Evolutionary conservation across 2,888 invertebrate species (phyloP), one percentile per base, ranked within the genome.

Genomic region (Leptarthrus brevirostris): DNA sequence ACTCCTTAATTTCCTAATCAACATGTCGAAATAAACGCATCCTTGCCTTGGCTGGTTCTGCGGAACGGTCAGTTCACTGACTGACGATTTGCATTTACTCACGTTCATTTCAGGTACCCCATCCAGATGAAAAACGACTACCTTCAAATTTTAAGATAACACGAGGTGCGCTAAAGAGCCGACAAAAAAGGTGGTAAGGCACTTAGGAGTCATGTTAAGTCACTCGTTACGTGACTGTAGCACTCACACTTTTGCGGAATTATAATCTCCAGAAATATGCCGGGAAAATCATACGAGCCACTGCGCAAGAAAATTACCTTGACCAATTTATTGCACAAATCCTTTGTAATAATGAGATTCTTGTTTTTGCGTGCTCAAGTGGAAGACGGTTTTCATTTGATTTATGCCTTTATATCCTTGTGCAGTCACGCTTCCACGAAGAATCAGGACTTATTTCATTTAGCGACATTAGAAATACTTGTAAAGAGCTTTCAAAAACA

Each of bases 1-100:
- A 36, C 58, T 58, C 58, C 58, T 58, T 58, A 58, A 58, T 58
- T 58, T 36, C 58, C 58, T 58, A 58, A 58, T 58, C 58, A 58
- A 58, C 58, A 58, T 58, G 58, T 36, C 58, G 58, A 36, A 58
- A 16, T 49, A 36, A 58, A 58, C 36, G 20, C 58, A 58, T 58
- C 36, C 54, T 26, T 24, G 12, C 8, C 26, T 54, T 16, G 20
- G 5, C 26, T 54, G 8, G 8, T n/a, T 54, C 58, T 36, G 40
- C 18, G 12, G 36, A 58, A 20, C 16, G 58, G 36, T 18, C 58
- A 36, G 58, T 58, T 36, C 58, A 22, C 18, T 20, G 18, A 58
- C 58, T 58, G 58, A 36, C 36, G 58, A 58, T 58, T 58, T 58
- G 58, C 58, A 58, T 58, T 36, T 58, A 40, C 36, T 34, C 36